Conservation (phyloP, 1,140 invertebrate species). For the Drosophila lacertosa region DNA sequence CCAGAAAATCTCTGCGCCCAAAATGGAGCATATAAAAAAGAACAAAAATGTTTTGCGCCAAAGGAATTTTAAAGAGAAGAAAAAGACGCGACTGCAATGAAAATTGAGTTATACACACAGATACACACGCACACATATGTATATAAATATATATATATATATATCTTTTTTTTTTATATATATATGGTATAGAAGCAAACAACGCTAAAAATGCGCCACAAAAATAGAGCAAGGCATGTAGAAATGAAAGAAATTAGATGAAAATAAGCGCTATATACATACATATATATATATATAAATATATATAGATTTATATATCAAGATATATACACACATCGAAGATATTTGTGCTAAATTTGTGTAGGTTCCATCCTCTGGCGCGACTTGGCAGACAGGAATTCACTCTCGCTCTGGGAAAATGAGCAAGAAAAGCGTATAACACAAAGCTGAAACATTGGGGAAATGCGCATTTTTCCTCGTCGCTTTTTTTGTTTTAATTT, state of each 20-base stretch:
- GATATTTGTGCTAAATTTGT: constrained; percentile 61
- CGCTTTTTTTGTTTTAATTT: constrained; percentile 7
- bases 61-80: constrained; percentile 28
- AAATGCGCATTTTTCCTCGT: constrained; percentile 38
- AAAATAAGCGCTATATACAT: constrained; percentile 75
- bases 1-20: constrained; percentile 9
- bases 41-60: constrained; percentile 30
- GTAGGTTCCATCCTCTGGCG: constrained; percentile 30
- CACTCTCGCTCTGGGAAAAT: constrained; percentile 43
- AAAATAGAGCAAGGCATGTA: constrained; percentile 76
- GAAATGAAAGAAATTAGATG: constrained; percentile 79
- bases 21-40: constrained; percentile 34
- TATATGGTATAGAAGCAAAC: constrained; percentile 46
- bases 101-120: constrained; percentile 70
- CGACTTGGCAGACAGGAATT: constrained; percentile 69
- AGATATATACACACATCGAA: constrained; percentile 21
- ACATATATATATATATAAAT: constrained; percentile 21
- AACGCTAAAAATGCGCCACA: constrained; percentile 66
- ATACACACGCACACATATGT: constrained; percentile 3
- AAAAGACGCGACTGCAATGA: constrained; percentile 42
- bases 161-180: constrained; percentile 19
- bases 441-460: constrained; percentile 47
- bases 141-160: constrained; percentile 6
- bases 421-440: constrained; percentile 38
- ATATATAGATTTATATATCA: constrained; percentile 12